Conservation (phyloP, 2,113 vertebrate genomes). For the Leiothrix lutea region DNA sequence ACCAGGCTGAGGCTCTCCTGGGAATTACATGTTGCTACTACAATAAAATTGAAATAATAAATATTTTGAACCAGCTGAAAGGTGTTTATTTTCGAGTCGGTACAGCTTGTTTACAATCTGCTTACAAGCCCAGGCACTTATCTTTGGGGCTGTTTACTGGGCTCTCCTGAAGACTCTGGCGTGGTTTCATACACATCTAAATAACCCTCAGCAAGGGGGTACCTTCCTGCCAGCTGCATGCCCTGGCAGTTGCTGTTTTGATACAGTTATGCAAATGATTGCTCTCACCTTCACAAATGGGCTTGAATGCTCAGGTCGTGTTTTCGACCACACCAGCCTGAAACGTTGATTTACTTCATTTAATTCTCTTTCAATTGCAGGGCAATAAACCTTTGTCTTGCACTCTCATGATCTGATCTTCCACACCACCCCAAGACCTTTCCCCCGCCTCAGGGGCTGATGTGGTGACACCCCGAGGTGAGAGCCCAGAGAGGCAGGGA, state of each 20-base stretch:
- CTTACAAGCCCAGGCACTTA: neutral
- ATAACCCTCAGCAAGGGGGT: neutral
- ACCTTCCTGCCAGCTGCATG: constrained; percentile 26
- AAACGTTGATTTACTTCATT: neutral
- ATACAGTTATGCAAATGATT: constrained; percentile 49
- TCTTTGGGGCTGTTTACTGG: neutral
- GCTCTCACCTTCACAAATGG: neutral
- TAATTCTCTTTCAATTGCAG: neutral
- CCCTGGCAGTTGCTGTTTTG: constrained; percentile 6
- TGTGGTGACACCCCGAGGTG: accelerated
- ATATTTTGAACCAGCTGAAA: neutral
- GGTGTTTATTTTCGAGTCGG: neutral
- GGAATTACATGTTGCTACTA: neutral
- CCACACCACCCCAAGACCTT: neutral
- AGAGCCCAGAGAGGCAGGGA: neutral
- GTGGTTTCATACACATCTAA: neutral
- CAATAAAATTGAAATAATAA: neutral
- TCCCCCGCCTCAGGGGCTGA: neutral
- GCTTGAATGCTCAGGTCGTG: neutral
- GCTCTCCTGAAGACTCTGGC: neutral
- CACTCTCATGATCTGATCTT: neutral
- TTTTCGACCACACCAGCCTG: neutral
- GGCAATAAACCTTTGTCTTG: neutral
- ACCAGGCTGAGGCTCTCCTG: neutral
- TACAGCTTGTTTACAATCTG: neutral